Percentiles rank a stretch among this genome's conserved stretches.
phyloP scores from a whole-genome alignment of 2,797 vertebrate genomes.

The Pipistrellus pipistrellus region DNA sequence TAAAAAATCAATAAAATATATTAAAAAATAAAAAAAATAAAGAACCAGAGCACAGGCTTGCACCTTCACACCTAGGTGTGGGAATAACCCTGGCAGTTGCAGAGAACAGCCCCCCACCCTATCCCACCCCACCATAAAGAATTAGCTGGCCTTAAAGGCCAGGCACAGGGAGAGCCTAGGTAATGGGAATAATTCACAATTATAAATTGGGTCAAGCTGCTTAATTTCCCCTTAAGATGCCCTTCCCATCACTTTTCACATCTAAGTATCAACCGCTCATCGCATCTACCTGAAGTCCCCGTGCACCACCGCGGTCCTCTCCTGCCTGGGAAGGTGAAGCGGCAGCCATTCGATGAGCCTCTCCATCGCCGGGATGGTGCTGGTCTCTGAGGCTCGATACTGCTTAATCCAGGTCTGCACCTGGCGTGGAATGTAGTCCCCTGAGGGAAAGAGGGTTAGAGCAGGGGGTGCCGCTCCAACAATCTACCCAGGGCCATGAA shows the following conservation, averaged over 20 bases:
- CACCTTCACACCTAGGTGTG: background rate
- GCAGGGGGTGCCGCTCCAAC: background rate
- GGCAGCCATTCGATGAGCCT: slow-evolving; percentile 91
- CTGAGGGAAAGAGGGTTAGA: slow-evolving; percentile 77
- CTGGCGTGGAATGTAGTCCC: slow-evolving; percentile 87
- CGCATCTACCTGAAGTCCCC: slow-evolving; percentile 91
- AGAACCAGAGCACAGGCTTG: fast-evolving
- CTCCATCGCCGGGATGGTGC: slow-evolving; percentile 89
- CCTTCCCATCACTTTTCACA: background rate
- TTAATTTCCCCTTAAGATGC: background rate
- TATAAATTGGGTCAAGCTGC: background rate
- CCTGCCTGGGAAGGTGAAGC: slow-evolving; percentile 87
- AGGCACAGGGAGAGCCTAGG: background rate
- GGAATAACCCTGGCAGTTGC: no score
- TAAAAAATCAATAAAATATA: no score
- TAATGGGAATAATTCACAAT: background rate
- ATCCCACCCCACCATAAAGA: background rate
- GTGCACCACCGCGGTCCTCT: slow-evolving; percentile 87
- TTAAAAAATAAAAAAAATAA: no score
- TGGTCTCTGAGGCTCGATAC: slow-evolving; percentile 88
- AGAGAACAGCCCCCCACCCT: no score
- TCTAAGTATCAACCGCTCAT: background rate
- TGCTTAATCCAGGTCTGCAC: slow-evolving; percentile 89
- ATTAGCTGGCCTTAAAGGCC: background rate
- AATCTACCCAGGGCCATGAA: background rate